A percentile compares a stretch with the other conserved stretches of the same genome.
phyloP scores from a whole-genome alignment of 2,797 vertebrate species.

The Erethizon dorsatum region DNA sequence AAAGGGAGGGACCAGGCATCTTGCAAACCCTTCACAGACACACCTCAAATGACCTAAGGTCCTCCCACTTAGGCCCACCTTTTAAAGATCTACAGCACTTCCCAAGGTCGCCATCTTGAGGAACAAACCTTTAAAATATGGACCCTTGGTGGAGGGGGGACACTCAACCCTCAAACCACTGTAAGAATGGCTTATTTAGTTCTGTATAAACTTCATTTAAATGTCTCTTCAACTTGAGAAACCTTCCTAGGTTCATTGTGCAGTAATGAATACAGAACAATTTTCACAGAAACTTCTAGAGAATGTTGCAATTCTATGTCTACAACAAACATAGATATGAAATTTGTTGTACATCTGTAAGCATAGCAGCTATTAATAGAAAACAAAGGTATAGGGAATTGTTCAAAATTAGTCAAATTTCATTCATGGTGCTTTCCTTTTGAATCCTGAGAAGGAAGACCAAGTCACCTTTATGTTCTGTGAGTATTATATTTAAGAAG shows the following conservation, averaged over 20 bases:
- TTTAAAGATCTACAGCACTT: not conserved
- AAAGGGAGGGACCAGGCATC: too few species aligned
- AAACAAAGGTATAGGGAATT: not conserved
- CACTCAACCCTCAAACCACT: not conserved
- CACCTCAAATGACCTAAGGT: not conserved
- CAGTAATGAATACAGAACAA: not conserved
- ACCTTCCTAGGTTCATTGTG: not conserved
- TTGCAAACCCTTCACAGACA: not conserved
- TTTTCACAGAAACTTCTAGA: not conserved
- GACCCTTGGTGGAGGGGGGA: too few species aligned
- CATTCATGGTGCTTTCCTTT: not conserved
- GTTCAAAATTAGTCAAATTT: conserved; percentile 51
- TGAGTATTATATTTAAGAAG: conserved; percentile 24
- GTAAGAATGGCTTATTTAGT: not conserved
- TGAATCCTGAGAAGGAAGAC: conserved; percentile 47
- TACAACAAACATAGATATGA: not conserved
- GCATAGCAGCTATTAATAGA: not conserved
- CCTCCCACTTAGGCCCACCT: not conserved
- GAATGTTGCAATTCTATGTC: not conserved
- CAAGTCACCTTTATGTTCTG: conserved; percentile 4
- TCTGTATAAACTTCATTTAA: conserved; percentile 39
- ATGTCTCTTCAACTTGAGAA: not conserved
- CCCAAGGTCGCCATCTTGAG: not conserved
- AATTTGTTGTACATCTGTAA: conserved; percentile 37
- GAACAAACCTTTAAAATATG: not conserved